Evolutionary conservation across 2,888 invertebrate species (phyloP).

Genomic region (Drosophila picticornis): DNA sequence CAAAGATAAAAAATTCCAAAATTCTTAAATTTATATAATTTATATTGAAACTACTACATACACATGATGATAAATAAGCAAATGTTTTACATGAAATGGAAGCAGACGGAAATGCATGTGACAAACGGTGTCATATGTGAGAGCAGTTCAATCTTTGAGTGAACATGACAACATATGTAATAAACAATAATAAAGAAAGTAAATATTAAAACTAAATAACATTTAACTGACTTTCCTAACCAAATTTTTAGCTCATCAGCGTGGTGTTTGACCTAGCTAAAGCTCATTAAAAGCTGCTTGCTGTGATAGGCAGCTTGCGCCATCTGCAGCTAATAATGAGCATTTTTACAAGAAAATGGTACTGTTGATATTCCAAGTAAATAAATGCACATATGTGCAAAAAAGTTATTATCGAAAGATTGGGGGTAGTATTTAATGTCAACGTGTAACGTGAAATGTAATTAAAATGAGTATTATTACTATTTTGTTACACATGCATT

Average conservation of each 20-base stretch:
- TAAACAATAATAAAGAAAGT: constrained; percentile 52
- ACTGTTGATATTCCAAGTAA: not conserved
- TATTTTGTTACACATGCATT: not conserved
- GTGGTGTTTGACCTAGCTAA: not conserved
- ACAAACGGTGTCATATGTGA: constrained; percentile 52
- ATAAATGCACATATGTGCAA: not conserved
- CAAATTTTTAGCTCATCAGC: not conserved
- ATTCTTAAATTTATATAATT: constrained; percentile 71
- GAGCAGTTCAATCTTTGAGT: constrained; percentile 41
- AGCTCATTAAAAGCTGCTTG: not conserved
- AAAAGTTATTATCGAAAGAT: not conserved
- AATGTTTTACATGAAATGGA: constrained; percentile 47
- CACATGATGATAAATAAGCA: constrained; percentile 25
- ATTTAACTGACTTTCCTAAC: not conserved
- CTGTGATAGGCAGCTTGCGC: not conserved
- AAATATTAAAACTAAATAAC: constrained; percentile 32
- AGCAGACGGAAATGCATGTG: constrained; percentile 45
- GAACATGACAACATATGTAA: constrained; percentile 60
- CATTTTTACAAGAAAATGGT: not conserved
- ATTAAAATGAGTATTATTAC: not conserved
- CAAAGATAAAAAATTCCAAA: constrained; percentile 67
- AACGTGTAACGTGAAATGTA: not conserved
- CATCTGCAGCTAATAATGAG: not conserved
- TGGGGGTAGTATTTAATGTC: constrained; percentile 14
- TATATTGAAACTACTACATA: constrained; percentile 44